phyloP scores from a whole-genome alignment of 2,888 invertebrate genomes.

The Acanthosepion esculentum region DNA sequence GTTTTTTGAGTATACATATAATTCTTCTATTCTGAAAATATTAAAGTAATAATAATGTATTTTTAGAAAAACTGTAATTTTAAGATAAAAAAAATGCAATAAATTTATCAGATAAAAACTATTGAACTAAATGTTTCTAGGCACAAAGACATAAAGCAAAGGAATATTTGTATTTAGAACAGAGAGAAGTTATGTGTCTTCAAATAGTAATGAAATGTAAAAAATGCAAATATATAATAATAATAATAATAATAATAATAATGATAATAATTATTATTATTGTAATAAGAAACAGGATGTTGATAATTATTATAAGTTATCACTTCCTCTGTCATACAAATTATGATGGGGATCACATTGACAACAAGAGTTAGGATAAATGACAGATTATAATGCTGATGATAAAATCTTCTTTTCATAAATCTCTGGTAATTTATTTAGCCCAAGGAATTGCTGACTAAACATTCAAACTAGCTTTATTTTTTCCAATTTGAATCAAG shows the following conservation, averaged over 20 bases:
- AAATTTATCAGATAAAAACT: too few species aligned
- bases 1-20: too few species aligned
- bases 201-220: neutral
- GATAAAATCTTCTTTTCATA: neutral
- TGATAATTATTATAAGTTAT: too few species aligned
- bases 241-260: neutral
- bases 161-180: too few species aligned
- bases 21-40: too few species aligned
- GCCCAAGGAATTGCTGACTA: neutral
- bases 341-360: neutral
- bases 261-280: neutral
- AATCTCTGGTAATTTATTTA: constrained; percentile 33
- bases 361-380: neutral
- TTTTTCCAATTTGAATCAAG: constrained; percentile 10
- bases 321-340: neutral
- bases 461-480: neutral
- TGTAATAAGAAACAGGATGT: too few species aligned
- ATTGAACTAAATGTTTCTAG: too few species aligned
- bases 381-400: neutral
- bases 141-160: too few species aligned
- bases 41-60: too few species aligned
- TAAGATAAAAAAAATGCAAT: too few species aligned
- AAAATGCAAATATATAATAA: neutral
- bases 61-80: too few species aligned
- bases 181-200: too few species aligned